These are phyloP conservation scores for Lytechinus variegatus DNA, from an alignment of 35 echinoderm and acorn worm genomes.

Conservation along the genomic window DNA sequence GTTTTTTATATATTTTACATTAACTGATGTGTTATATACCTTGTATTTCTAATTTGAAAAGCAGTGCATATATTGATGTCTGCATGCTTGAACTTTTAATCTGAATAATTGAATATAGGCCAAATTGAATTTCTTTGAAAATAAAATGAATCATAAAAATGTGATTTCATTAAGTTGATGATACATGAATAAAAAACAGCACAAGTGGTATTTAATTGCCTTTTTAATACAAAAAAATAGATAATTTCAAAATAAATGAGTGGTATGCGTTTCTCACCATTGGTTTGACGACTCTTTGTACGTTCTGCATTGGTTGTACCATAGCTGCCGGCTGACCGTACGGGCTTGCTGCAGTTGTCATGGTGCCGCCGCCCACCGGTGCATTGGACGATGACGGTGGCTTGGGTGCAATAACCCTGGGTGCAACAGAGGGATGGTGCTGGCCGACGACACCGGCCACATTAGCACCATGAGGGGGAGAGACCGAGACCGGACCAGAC, in stretches of 20 bases:
- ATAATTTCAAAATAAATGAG: not conserved
- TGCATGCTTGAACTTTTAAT: too few relatives aligned
- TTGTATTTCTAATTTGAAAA: too few relatives aligned
- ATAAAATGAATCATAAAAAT: not conserved
- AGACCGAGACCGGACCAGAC: constrained; percentile 28
- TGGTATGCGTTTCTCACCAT: constrained; percentile 62
- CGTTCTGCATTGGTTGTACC: constrained; percentile 74
- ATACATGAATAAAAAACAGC: not conserved
- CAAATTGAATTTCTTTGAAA: too few relatives aligned
- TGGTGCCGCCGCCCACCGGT: constrained; percentile 26
- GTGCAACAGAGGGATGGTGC: constrained; percentile 68
- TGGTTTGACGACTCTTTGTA: constrained; percentile 71
- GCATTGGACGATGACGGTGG: constrained; percentile 41
- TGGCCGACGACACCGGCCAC: constrained; percentile 39
- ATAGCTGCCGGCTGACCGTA: constrained; percentile 70
- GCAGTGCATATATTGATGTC: too few relatives aligned
- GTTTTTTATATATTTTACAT: too few relatives aligned
- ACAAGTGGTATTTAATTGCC: not conserved
- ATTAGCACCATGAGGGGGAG: constrained; percentile 66
- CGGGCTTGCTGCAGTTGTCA: constrained; percentile 67
- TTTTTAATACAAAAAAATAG: not conserved
- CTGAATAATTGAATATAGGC: too few relatives aligned
- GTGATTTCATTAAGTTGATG: not conserved
- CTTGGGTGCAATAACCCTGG: constrained; percentile 87
- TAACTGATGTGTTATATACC: too few relatives aligned